Evolutionary conservation across 2,113 vertebrate genomes (phyloP), one percentile per base, ranked within the genome.

Genomic region (Odobenus rosmarus): DNA sequence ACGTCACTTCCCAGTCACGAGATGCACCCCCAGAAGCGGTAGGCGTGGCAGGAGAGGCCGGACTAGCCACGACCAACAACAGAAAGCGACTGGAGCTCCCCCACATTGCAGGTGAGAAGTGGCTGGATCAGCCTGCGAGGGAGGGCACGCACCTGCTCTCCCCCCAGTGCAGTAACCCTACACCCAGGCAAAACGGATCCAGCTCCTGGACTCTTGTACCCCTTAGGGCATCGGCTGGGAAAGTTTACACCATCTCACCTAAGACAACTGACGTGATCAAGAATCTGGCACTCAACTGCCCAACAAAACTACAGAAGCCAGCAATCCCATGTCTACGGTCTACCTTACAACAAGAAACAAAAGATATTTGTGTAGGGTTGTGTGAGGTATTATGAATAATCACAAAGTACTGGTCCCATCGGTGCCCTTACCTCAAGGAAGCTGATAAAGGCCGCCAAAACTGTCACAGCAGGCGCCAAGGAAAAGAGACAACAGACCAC

Each of bases 1-100:
- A 36, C 23, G 6, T 6, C 7, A 13, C 7, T 3, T 11, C 42
- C 8, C 42, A 5, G 5, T 19, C 28, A n/a, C 7, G 7, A 55
- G 19, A 28, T 1, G 67, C 26, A 80, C 57, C 24, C 15, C 13
- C 28, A 5, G 26, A 36, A 9, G 12, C 39, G 42, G 39, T 13
- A 51, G 31, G 36, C 23, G 14, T 4, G 39, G 26, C 51, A 36
- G 51, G 61, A 53, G 62, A 36, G 53, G 59, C 64, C 4, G 5
- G 7, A 49, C 39, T 11, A 31, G 71, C 39, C 4, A 4, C 9
- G 42, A 16, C 87, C 87, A 8, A 55, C 46, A 28, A 15, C 6
- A 42, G 2, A 64, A 26, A 28, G 67, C 14, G 5, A 28, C 46
- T 7, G 28, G 49, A 39, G 42, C 10, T 19, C 53, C 33, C 24